Evolutionary conservation across 2,888 invertebrate genomes (phyloP).

Genomic region (Blera fallax): DNA sequence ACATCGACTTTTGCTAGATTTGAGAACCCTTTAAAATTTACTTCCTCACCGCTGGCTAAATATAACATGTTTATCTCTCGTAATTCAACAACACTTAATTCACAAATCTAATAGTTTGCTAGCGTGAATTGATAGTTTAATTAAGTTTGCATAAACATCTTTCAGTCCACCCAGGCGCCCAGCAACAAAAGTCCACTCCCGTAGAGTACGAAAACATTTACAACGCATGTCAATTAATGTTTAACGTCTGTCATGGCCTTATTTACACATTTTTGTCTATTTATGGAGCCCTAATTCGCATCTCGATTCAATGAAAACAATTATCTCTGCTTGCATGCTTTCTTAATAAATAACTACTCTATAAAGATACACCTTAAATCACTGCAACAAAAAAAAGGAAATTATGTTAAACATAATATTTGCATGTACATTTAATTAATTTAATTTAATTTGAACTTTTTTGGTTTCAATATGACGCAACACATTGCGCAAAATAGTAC

Average conservation of each 20-base stretch:
- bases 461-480: constrained; percentile 35
- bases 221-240: constrained; percentile 6
- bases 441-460: constrained; percentile 28
- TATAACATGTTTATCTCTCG: too few species aligned
- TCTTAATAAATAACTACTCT: not conserved
- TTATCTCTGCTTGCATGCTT: not conserved
- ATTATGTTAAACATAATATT: not conserved
- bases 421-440: not conserved
- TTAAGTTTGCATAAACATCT: not conserved
- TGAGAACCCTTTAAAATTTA: too few species aligned
- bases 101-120: too few species aligned
- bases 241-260: not conserved
- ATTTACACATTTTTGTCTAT: not conserved
- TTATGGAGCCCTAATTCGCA: not conserved
- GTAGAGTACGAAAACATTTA: not conserved
- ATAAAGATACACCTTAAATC: not conserved
- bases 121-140: too few species aligned
- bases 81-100: too few species aligned
- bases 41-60: too few species aligned
- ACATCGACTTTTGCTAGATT: too few species aligned
- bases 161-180: not conserved
- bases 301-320: not conserved
- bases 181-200: not conserved
- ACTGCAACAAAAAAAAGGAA: not conserved
- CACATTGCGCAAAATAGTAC: not conserved